Evolutionary conservation across 1,140 invertebrate genomes (phyloP).

Genomic region (Caenorhabditis latens): DNA sequence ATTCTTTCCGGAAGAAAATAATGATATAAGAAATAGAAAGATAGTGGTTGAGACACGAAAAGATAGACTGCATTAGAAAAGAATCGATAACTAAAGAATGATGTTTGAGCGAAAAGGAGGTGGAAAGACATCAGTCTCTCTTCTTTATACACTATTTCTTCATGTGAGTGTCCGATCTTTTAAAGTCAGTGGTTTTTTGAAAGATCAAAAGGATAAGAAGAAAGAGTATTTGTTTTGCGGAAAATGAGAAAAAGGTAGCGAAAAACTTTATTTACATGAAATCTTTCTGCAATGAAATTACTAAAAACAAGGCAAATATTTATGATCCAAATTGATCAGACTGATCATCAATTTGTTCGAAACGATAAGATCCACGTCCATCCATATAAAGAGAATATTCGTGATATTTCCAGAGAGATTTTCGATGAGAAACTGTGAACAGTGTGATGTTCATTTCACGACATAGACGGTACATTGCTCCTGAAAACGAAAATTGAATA

Average conservation of each 20-base stretch:
- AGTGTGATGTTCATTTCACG: constrained; percentile 89
- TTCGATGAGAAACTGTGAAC: constrained; percentile 95
- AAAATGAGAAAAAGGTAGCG: not conserved
- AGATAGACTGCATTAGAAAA: not conserved
- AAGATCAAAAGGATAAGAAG: not conserved
- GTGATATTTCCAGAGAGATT: constrained; percentile 95
- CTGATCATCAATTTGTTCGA: constrained; percentile 86
- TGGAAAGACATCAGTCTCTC: not conserved
- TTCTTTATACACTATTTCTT: not conserved
- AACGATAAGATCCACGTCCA: constrained; percentile 89
- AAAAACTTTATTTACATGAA: constrained; percentile 54
- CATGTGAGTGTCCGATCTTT: not conserved
- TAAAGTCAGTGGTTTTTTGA: constrained; percentile 19
- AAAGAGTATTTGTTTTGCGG: not conserved
- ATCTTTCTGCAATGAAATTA: constrained; percentile 14
- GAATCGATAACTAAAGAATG: constrained; percentile 20
- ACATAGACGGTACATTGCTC: constrained; percentile 94
- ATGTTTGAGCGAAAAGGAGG: not conserved
- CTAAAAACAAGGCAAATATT: constrained; percentile 8
- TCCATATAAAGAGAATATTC: constrained; percentile 93
- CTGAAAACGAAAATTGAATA: constrained; percentile 49
- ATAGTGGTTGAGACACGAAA: not conserved
- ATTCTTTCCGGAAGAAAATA: not conserved
- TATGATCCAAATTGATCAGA: constrained; percentile 60
- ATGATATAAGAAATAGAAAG: not conserved